A percentile compares a stretch with the other conserved stretches of the same genome.
Evolutionary conservation across 2,888 invertebrate species (phyloP).

Genomic region (Hetaerina titia): DNA sequence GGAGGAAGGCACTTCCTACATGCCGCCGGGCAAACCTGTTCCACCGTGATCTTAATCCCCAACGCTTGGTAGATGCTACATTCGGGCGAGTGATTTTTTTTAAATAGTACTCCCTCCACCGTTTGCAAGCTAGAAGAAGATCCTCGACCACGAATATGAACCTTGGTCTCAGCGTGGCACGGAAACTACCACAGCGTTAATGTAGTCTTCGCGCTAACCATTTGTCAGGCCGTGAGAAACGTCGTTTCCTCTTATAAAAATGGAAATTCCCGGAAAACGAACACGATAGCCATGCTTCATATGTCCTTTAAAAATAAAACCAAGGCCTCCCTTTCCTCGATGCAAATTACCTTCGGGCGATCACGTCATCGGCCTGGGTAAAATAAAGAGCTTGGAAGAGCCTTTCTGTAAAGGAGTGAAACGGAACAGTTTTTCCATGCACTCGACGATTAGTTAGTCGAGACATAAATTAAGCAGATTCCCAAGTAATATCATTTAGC

Average conservation of each 20-base stretch:
- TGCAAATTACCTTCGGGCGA: not conserved
- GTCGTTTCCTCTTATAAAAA: not conserved
- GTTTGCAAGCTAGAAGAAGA: no score
- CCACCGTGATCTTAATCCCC: no score
- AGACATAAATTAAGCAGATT: no score
- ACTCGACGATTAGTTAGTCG: no score
- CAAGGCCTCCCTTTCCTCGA: not conserved
- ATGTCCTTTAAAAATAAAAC: constrained; percentile 3
- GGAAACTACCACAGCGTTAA: not conserved
- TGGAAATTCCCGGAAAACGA: not conserved
- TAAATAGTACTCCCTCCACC: no score
- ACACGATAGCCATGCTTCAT: not conserved
- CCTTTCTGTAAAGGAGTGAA: not conserved
- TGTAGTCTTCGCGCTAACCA: not conserved
- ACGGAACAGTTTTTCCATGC: no score
- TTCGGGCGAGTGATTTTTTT: no score
- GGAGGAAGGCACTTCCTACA: not conserved
- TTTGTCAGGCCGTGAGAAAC: not conserved
- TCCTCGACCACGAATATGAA: no score
- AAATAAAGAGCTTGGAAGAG: not conserved
- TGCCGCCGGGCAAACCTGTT: no score
- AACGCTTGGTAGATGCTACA: no score
- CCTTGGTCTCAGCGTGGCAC: no score
- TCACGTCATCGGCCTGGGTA: not conserved
- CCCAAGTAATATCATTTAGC: no score